These are phyloP conservation scores for Stenodera caucasica DNA, from an alignment of 2,888 invertebrate species.

Conservation along the genomic window DNA sequence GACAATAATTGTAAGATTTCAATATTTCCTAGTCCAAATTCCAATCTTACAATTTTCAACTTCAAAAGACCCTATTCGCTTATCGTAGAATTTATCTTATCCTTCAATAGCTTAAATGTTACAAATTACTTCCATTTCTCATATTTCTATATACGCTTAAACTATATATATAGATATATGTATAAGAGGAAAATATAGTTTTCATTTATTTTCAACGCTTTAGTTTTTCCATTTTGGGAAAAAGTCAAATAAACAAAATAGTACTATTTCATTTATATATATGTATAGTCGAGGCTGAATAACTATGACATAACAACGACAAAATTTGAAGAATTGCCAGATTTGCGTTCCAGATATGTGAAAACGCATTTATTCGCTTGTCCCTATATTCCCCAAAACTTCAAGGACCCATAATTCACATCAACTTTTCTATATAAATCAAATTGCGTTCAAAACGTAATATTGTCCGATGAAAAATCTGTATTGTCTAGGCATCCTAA, in stretches of 20 bases:
- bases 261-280: not conserved
- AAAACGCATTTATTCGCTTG: constrained; percentile 38
- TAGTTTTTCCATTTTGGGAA: not conserved
- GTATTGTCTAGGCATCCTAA: constrained; percentile 25
- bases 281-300: constrained; percentile 10
- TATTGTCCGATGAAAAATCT: constrained; percentile 30
- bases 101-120: constrained; percentile 18
- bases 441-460: constrained; percentile 30
- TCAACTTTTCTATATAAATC: constrained; percentile 47
- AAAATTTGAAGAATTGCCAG: constrained; percentile 42
- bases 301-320: constrained; percentile 14
- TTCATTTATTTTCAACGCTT: not conserved
- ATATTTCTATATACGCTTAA: too few species aligned
- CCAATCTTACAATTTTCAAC: constrained; percentile 26
- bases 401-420: constrained; percentile 46
- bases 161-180: too few species aligned
- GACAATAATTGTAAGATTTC: too few species aligned
- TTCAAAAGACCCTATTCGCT: constrained; percentile 38
- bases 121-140: not conserved
- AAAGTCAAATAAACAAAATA: not conserved
- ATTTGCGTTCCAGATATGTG: constrained; percentile 43
- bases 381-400: constrained; percentile 44
- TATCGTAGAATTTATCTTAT: constrained; percentile 39
- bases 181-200: too few species aligned
- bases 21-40: not conserved